Evolutionary conservation across 2,797 vertebrate genomes (phyloP), one percentile per base, ranked within the genome.

Genomic region (Clamator glandarius): DNA sequence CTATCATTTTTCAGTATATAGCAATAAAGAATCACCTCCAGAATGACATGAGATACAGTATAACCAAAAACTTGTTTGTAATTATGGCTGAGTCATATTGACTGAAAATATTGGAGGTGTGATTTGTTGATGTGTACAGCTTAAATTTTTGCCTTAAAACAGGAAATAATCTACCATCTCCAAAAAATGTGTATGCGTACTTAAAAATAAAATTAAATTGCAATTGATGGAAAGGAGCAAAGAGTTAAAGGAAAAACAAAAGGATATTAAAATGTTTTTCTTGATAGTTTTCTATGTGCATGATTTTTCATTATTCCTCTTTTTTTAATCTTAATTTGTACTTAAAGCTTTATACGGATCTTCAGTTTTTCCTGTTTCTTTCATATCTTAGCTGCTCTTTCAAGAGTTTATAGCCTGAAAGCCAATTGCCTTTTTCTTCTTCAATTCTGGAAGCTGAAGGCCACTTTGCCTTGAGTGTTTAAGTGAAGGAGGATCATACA

Each of bases 391-490:
- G 66, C 73, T 92, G 58, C 39, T 89, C 76, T 95, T 96, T 95
- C 92, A 89, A 76, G 73, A 89, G 87, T 95, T 95, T 96, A 92
- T 83, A 66, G 73, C 79, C 69, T 93, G 54, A 88, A 82, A 92
- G 73, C 79, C 66, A 95, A 78, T 78, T 93, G 92, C 85, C 73
- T 93, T 85, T 93, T 94, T 87, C 90, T 93, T 95, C 75, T 84
- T 94, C 82, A 96, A 92, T 94, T 94, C 73, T 86, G 79, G 82
- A 91, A 93, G 58, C 61, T 86, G 87, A 94, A 92, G 92, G 76
- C 93, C 80, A 94, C 69, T 89, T 96, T 84, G 69, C 82, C 59
- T 73, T 48, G 62, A 95, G 87, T 92, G 44, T 58, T 75, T 92
- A 87, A 89, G 46, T 92, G 93, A 88, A 90, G 87, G 62, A 89